Evolutionary conservation across 1,140 invertebrate species (phyloP).

Genomic region (Cyclargus thomasi): DNA sequence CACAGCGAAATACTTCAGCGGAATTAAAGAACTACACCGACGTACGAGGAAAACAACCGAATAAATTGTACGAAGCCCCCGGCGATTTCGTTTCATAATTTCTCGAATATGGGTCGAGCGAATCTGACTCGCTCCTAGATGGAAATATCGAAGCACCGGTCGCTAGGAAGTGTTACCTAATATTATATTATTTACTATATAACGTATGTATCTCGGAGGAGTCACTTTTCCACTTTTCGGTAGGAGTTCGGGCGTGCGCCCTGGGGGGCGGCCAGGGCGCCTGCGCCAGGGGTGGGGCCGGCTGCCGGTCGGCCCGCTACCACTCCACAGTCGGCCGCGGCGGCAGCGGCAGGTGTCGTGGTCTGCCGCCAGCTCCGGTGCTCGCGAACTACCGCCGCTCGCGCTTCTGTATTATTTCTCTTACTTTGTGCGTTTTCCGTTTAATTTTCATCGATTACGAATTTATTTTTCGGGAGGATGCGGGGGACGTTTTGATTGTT

Average conservation of each 20-base stretch:
- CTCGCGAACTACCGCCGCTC: conserved; percentile 57
- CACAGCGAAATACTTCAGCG: conserved; percentile 49
- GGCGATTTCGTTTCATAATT: conserved; percentile 18
- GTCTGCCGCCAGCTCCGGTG: conserved; percentile 34
- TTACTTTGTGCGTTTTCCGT: conserved; percentile 7
- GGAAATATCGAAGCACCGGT: conserved; percentile 47
- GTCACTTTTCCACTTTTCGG: conserved; percentile 72
- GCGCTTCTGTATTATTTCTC: conserved; percentile 49
- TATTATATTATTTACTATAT: conserved; percentile 68
- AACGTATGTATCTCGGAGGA: conserved; percentile 70
- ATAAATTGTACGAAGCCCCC: conserved; percentile 23
- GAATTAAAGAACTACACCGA: conserved; percentile 53
- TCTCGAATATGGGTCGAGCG: neutral
- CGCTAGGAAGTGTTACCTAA: conserved; percentile 52
- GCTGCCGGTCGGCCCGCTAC: conserved; percentile 56
- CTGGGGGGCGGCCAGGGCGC: conserved; percentile 41
- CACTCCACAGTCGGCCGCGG: conserved; percentile 65
- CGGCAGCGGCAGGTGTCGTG: conserved; percentile 50
- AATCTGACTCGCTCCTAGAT: conserved; percentile 32
- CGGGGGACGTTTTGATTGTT: conserved; percentile 42
- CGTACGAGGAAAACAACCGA: conserved; percentile 22
- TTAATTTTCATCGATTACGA: neutral
- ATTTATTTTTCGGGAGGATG: conserved; percentile 17
- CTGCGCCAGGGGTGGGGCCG: conserved; percentile 70
- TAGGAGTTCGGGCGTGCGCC: conserved; percentile 71